A percentile compares a stretch with the other conserved stretches of the same genome.
Evolutionary conservation across 2,888 invertebrate species (phyloP).

Genomic region (Uloborus plumipes): DNA sequence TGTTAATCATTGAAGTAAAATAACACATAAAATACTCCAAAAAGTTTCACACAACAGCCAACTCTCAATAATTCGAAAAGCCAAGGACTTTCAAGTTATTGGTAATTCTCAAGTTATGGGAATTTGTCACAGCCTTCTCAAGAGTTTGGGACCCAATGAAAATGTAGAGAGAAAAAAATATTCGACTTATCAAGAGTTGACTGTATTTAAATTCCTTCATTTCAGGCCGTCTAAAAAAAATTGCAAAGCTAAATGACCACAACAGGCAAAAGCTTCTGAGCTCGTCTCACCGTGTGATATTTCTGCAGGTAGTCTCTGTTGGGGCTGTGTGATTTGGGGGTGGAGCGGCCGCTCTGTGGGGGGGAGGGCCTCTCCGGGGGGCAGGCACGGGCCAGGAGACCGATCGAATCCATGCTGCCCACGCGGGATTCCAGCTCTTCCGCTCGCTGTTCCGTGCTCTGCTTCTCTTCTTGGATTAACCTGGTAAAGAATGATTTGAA

Average conservation of each 20-base stretch:
- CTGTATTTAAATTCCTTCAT: too few species aligned
- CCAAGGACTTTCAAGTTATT: too few species aligned
- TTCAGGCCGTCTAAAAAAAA: too few species aligned
- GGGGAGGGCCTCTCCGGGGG: conserved; percentile 77
- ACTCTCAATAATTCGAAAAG: too few species aligned
- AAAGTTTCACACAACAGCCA: too few species aligned
- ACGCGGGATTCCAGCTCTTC: conserved; percentile 97
- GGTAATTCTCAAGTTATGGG: too few species aligned
- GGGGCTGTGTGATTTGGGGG: conserved; percentile 84
- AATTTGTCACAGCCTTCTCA: too few species aligned
- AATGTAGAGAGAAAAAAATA: too few species aligned
- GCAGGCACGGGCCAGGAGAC: conserved; percentile 66
- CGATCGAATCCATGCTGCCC: conserved; percentile 93
- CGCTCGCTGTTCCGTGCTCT: conserved; percentile 94
- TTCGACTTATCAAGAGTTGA: too few species aligned
- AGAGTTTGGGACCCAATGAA: too few species aligned
- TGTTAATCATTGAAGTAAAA: too few species aligned
- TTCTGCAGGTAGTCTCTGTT: conserved; percentile 90
- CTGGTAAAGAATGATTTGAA: conserved; percentile 67
- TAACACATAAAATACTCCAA: too few species aligned
- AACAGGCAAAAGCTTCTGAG: not conserved
- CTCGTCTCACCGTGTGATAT: conserved; percentile 89
- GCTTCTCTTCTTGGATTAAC: conserved; percentile 91
- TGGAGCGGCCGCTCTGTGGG: conserved; percentile 87
- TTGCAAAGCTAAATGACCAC: not conserved